A percentile compares a stretch with the other conserved stretches of the same genome.
Conservation (phyloP, 2,113 vertebrate genomes). For the Pangasianodon gigas region DNA sequence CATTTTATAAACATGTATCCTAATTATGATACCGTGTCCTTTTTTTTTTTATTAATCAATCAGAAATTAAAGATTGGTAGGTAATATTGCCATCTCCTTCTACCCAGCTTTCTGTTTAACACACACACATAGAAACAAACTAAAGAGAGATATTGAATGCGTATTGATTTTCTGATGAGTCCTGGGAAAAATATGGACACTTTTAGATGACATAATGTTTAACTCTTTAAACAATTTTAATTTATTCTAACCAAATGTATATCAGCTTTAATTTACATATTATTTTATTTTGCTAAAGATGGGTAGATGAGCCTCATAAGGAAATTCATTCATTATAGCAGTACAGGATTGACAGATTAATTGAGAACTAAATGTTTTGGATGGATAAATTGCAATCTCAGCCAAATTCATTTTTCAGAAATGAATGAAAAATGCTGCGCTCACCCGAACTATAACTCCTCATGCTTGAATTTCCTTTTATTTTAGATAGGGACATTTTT, state of each 20-base stretch:
- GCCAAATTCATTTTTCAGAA: background rate
- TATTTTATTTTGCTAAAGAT: background rate
- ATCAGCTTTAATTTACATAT: too few species aligned
- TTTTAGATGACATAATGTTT: background rate
- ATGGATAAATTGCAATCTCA: background rate
- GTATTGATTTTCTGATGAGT: background rate
- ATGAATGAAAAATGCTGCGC: too few species aligned
- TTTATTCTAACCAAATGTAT: background rate
- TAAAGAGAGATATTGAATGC: background rate
- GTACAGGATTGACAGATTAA: background rate
- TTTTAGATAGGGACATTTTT: background rate
- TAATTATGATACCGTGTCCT: background rate
- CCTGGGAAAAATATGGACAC: background rate
- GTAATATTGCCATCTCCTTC: background rate
- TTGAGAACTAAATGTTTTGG: background rate
- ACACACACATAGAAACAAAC: background rate
- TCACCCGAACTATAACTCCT: background rate
- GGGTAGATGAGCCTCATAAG: background rate
- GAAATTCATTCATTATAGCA: background rate
- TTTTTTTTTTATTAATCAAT: background rate
- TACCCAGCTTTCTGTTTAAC: background rate
- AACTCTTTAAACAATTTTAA: background rate
- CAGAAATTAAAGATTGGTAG: background rate
- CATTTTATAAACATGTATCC: background rate
- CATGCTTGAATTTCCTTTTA: background rate